Conservation (phyloP, 1,140 invertebrate genomes). For the Mizuhopecten yessoensis region DNA sequence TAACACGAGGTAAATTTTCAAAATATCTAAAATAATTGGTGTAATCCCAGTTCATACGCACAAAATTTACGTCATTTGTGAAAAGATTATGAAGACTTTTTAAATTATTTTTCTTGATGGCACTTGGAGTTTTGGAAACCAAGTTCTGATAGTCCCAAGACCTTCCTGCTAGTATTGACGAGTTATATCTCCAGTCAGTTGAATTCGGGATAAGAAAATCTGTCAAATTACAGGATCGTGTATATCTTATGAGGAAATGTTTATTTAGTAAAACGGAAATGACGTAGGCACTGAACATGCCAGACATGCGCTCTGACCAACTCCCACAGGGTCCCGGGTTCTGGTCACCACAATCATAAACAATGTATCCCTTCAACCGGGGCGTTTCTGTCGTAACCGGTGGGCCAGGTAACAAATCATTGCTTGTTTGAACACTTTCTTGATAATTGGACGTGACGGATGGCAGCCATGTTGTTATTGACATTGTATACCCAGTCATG, state of each 20-base stretch:
- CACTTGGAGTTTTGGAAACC: not conserved
- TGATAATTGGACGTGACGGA: too few relatives aligned
- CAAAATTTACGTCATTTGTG: not conserved
- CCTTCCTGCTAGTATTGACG: not conserved
- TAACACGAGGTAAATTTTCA: not conserved
- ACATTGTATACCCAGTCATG: too few relatives aligned
- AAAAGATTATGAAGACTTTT: not conserved
- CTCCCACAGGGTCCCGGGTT: not conserved
- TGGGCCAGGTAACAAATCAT: too few relatives aligned
- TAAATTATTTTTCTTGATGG: not conserved
- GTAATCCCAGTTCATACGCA: not conserved
- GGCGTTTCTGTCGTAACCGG: too few relatives aligned
- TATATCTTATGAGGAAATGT: not conserved
- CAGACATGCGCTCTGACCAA: not conserved
- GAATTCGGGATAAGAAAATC: not conserved
- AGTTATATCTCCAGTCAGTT: not conserved
- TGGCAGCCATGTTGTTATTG: too few relatives aligned
- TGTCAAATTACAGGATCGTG: not conserved
- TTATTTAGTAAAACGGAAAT: not conserved
- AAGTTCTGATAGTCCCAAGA: not conserved
- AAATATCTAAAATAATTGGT: not conserved
- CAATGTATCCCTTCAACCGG: not conserved
- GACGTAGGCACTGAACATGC: constrained; percentile 2
- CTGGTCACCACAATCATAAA: not conserved
- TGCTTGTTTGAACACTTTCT: too few relatives aligned